These are phyloP conservation scores for Heliconius sara DNA, from an alignment of 2,888 invertebrate species.

Conservation along the genomic window DNA sequence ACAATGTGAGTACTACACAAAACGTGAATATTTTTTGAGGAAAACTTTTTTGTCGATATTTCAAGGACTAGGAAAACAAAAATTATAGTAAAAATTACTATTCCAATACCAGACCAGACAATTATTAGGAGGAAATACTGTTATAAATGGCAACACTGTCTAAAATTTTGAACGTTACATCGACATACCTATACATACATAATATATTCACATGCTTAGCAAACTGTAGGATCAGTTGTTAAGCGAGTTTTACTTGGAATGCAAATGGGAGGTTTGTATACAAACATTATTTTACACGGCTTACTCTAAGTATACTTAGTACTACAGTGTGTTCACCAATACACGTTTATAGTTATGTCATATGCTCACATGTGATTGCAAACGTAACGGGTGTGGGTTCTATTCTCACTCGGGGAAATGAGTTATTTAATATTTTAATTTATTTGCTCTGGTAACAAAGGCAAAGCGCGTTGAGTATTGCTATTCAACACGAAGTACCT, in stretches of 20 bases:
- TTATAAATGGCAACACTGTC: constrained; percentile 10
- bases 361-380: background rate
- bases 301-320: constrained; percentile 30
- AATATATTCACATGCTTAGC: constrained; percentile 14
- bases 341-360: background rate
- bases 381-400: no score
- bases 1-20: no score
- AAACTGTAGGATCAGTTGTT: constrained; percentile 29
- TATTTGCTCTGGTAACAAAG: no score
- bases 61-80: background rate
- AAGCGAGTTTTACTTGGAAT: constrained; percentile 37
- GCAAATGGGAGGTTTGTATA: constrained; percentile 37
- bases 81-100: background rate
- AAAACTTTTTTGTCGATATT: no score
- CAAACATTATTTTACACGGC: constrained; percentile 30
- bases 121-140: background rate
- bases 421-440: no score
- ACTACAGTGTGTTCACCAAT: background rate
- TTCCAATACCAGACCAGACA: background rate
- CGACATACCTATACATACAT: background rate
- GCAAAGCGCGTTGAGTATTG: no score
- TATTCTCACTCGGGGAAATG: no score
- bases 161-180: background rate
- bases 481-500: no score
- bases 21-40: no score